phyloP scores from a whole-genome alignment of 1,140 invertebrate genomes.

The Zophobas atratus region DNA sequence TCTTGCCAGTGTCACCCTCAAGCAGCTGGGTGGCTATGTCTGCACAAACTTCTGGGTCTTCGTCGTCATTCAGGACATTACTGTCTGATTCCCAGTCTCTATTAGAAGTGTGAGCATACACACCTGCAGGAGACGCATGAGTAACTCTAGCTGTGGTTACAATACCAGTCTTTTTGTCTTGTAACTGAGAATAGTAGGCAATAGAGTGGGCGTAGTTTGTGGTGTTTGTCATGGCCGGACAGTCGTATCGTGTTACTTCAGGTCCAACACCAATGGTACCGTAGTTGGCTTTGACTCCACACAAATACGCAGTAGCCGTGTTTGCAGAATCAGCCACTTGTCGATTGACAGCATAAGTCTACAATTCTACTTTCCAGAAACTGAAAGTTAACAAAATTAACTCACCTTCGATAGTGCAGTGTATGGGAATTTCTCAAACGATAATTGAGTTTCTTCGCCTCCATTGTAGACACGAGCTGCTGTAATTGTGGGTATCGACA shows the following conservation, averaged over 20 bases:
- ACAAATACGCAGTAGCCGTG: constrained; percentile 85
- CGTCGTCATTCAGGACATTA: constrained; percentile 69
- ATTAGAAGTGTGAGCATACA: constrained; percentile 85
- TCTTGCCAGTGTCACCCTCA: constrained; percentile 75
- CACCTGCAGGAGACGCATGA: constrained; percentile 84
- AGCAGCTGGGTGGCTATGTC: constrained; percentile 86
- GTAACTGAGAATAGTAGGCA: constrained; percentile 80
- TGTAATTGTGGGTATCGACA: constrained; percentile 83
- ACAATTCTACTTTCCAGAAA: constrained; percentile 50
- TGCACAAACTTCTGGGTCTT: constrained; percentile 71
- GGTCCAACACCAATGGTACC: constrained; percentile 85
- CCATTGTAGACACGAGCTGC: constrained; percentile 80
- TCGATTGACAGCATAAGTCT: constrained; percentile 88
- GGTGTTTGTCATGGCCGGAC: constrained; percentile 71
- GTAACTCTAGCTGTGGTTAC: constrained; percentile 87
- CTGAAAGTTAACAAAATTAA: neutral
- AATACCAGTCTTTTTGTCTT: constrained; percentile 81
- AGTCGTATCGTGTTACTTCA: constrained; percentile 74
- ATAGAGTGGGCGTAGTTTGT: constrained; percentile 77
- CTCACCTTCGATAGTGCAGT: constrained; percentile 81
- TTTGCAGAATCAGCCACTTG: constrained; percentile 82
- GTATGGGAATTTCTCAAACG: constrained; percentile 85
- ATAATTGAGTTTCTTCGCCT: constrained; percentile 79
- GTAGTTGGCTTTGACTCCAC: constrained; percentile 87
- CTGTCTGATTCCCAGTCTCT: constrained; percentile 85